Base-by-base conservation (phyloP, 1,140 invertebrate genomes). In the Tetramorium alpestre region DNA sequence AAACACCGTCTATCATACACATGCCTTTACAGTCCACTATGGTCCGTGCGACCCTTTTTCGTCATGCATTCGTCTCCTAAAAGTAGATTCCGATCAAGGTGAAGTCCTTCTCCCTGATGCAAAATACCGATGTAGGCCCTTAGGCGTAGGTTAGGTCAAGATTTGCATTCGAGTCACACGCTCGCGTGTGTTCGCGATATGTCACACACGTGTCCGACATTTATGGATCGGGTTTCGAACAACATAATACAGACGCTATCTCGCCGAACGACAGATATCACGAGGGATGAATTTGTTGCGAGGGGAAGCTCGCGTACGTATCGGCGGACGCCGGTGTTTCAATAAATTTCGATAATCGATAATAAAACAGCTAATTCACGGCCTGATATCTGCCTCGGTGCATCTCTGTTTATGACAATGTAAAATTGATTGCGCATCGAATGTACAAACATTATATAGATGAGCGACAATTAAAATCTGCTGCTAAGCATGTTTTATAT, bases 1-100 rank as follows among this genome's bases (percentile, higher is more conserved):
- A 93, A 88, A 93, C 92, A 93, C 67, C 90, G 87, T 93, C 89
- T 87, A 90, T 92, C 90, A 89, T 90, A 62, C 60, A 13, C 56
- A 33, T 62, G 49, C 33, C 33, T 22, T 16, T 49, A 64, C 51
- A 6, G 54, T 38, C 44, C 28, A 49, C 60, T 81, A 25, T 22
- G 82, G 44, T n/a, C 38, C 58, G 8, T 58, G 28, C 25, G 64
- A 70, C 11, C 56, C 65, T 54, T 41, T 69, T 82, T 86, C 25
- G 10, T 8, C n/a, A 62, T n/a, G n/a, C 64, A n/a, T 62, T 49
- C 22, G 22, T 82, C 67, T 41, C 77, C 44, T 87, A 44, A 82
- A 87, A 60, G 28, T 54, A 33, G 13, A 86, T 82, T 33, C 10
- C 44, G 47, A 49, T 49, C 54, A 33, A 75, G 54, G 47, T 73